Base-by-base conservation (phyloP, 2,888 invertebrate species). In the Heliothis peltigera region DNA sequence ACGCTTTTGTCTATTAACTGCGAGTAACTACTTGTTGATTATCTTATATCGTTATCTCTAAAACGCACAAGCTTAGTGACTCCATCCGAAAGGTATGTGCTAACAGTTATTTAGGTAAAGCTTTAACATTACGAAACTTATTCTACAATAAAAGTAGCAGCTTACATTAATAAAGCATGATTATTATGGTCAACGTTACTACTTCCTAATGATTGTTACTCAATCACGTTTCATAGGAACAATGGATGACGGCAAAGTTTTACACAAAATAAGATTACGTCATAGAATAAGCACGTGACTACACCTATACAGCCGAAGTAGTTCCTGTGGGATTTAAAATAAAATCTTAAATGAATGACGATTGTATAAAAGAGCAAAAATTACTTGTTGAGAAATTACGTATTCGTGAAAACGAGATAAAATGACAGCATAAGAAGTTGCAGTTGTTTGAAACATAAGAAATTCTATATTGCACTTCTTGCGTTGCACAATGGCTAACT, bases 231-330 rank as follows among this genome's bases (percentile, higher is more conserved):
- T 70, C 59, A 63, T 59, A 58, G 57, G 64, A 79, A 79, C 79
- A 76, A 79, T 79, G 73, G 73, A 44, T 69, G 73, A 67, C 63
- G 76, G 61, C 61, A 25, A 66, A 57, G 57, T 64, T 73, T 58
- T 70, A 70, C 66, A 66, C 69, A 70, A 79, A 76, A 74, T 76
- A 76, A 63, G 44, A 52, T 79, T 64, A 70, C 78, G 79, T 76
- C 70, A 76, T 63, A 44, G 8, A 43, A 46, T 54, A 65, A 64
- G 25, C 51, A 65, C 42, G 54, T 56, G 62, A 57, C 57, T 66
- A 43, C 39, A 55, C 46, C 12, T 32, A 12, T 12, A 52, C 19
- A 51, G 47, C 61, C 17, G 32, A 39, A 54, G 59, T 59, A 43
- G 43, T 46, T 47, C 57, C 64, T 54, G 19, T 28, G 46, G 64